Evolutionary conservation across 2,113 vertebrate genomes (phyloP), one percentile per base, ranked within the genome.

Genomic region (Brachyhypopomus gauderio): DNA sequence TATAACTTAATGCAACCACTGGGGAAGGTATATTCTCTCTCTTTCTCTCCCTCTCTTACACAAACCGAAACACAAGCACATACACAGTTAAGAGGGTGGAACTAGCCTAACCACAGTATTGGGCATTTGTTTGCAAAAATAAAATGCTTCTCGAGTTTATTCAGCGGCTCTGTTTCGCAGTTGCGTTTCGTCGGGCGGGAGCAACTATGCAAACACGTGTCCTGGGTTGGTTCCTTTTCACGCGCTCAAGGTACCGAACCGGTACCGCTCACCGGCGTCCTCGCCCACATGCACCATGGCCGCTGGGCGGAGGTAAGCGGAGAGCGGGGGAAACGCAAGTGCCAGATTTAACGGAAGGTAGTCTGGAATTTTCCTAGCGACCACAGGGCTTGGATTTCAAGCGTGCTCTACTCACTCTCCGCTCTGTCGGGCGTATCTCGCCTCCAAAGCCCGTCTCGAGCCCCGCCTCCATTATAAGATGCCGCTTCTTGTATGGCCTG

Each of bases 351-450:
- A 73, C 9, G 73, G 80, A 59, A 74, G 69, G 79, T 85, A 60
- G 30, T 71, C 34, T 78, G 60, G 45, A 85, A 85, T 82, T 80
- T 79, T 78, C 82, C 71, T n/a, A 69, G 52, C 52, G 41, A 81
- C 62, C 56, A 34, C 20, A 77, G 66, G 3, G 69, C 36, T 58
- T 52, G 34, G 45, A 62, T 36, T 52, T 72, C 45, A 52, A 14
- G 80, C 48, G 41, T 48, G 16, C 30, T 38, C 52, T 41, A 38
- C 64, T 12, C 45, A 1, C 27, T 55, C 62, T 14, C 17, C 25
- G 16, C 60, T 45, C 12, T 12, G 14, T 52, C 11, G 45, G 45
- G 30, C 30, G 30, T 30, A 30, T 30, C 22, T 41, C 30, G 34
- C 74, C 74, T 76, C 74, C 41, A 22, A 34, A 19, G 17, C 4